Percentiles rank a stretch among this genome's conserved stretches.
Conservation (phyloP, 1,140 invertebrate genomes). For the Phenacoccus solenopsis region DNA sequence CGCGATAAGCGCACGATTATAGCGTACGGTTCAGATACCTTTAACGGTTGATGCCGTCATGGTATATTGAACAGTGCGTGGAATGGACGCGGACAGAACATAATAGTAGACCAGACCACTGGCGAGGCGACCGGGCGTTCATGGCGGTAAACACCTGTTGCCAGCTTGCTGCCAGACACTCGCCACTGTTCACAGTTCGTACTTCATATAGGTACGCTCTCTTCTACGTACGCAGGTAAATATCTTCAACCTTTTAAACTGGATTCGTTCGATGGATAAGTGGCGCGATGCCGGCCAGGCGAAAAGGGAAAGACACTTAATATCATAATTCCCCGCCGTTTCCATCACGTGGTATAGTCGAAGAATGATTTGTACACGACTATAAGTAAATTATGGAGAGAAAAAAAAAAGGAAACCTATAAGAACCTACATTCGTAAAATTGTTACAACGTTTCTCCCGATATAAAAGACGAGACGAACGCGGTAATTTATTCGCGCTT, state of each 20-base stretch:
- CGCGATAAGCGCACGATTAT: slow-evolving; percentile 10
- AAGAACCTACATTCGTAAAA: too few relatives aligned
- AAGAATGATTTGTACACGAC: too few relatives aligned
- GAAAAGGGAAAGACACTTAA: not conserved
- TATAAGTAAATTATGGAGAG: too few relatives aligned
- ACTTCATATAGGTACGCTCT: slow-evolving; percentile 8
- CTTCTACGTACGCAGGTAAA: not conserved
- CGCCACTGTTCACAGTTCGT: slow-evolving; percentile 17
- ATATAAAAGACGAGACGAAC: too few relatives aligned
- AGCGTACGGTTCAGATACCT: slow-evolving; percentile 13
- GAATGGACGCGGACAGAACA: slow-evolving; percentile 10
- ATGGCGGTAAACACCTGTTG: slow-evolving; percentile 5
- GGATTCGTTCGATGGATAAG: not conserved
- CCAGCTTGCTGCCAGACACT: slow-evolving; percentile 19
- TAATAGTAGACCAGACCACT: slow-evolving; percentile 20
- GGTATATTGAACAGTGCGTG: slow-evolving; percentile 12
- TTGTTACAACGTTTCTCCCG: too few relatives aligned
- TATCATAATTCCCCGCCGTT: not conserved
- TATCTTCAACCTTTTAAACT: not conserved
- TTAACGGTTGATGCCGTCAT: slow-evolving; percentile 17
- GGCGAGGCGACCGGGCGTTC: not conserved
- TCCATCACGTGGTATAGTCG: not conserved
- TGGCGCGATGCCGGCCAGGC: not conserved
- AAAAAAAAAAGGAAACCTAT: too few relatives aligned
- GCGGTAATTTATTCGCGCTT: too few relatives aligned